Percentiles rank a stretch among this genome's conserved stretches.
These are phyloP conservation scores for Microcebus ravelobensis DNA, from an alignment of 2,113 vertebrate genomes.

Conservation along the genomic window DNA sequence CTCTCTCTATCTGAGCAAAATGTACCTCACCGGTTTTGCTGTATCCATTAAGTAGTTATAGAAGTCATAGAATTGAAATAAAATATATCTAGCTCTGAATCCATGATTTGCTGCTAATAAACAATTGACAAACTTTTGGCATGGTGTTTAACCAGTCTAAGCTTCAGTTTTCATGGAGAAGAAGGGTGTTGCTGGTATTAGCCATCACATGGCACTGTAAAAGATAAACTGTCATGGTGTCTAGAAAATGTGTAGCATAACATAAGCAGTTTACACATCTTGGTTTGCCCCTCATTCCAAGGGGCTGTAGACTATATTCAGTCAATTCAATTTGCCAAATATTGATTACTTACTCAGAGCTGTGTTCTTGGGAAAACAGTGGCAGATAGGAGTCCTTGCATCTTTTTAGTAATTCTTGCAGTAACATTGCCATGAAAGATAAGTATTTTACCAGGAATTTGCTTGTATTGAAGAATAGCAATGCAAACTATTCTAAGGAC, in stretches of 20 bases:
- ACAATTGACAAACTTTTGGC: background rate
- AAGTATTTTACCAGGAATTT: background rate
- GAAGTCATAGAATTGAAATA: background rate
- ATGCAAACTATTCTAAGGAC: background rate
- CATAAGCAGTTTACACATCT: accelerated
- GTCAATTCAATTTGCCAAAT: background rate
- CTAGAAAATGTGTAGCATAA: background rate
- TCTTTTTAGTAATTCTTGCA: background rate
- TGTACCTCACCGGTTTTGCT: background rate
- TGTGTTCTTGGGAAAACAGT: background rate
- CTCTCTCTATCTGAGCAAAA: background rate
- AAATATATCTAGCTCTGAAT: background rate
- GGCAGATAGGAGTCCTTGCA: background rate
- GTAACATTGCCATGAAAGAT: background rate
- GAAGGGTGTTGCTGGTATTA: background rate
- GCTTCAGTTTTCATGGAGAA: background rate
- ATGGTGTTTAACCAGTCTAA: background rate
- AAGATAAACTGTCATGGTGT: background rate
- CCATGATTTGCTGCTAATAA: background rate
- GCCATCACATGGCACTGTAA: background rate
- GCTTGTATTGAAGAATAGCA: background rate
- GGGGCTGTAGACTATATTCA: background rate
- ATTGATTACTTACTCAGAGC: background rate
- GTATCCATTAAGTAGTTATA: background rate
- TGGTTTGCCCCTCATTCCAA: background rate